Evolutionary conservation across 2,888 invertebrate genomes (phyloP).

Genomic region (Himalopsyche japonica): DNA sequence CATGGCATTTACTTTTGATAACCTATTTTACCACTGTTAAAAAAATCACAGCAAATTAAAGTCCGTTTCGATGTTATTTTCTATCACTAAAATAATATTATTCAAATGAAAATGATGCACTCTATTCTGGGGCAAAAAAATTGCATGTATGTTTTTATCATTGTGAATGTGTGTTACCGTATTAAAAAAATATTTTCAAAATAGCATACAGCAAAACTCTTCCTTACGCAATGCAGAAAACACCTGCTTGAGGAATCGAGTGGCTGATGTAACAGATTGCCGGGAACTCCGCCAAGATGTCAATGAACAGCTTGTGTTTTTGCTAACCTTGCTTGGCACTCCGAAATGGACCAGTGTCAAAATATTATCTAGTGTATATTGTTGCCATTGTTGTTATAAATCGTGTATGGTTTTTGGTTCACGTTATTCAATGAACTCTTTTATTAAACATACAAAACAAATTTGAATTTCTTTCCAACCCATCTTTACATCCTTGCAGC

Average conservation of each 20-base stretch:
- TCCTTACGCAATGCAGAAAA: not conserved
- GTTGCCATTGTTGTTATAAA: slow-evolving; percentile 32
- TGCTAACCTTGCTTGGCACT: slow-evolving; percentile 18
- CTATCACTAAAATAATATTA: too few relatives aligned
- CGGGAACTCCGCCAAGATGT: not conserved
- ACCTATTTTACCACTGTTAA: too few relatives aligned
- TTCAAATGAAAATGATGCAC: too few relatives aligned
- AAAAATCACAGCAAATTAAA: too few relatives aligned
- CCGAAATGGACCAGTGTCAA: slow-evolving; percentile 1
- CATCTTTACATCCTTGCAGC: not conserved
- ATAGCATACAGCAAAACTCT: not conserved
- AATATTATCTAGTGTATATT: slow-evolving; percentile 27
- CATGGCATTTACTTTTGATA: too few relatives aligned
- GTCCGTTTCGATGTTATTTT: too few relatives aligned
- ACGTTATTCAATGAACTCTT: not conserved
- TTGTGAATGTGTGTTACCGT: not conserved
- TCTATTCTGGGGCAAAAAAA: too few relatives aligned
- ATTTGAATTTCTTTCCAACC: not conserved
- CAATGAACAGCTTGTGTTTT: slow-evolving; percentile 8
- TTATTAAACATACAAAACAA: slow-evolving; percentile 4
- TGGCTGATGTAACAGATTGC: not conserved
- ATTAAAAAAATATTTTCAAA: not conserved
- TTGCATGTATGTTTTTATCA: not conserved
- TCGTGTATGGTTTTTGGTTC: slow-evolving; percentile 27
- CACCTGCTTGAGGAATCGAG: not conserved